Evolutionary conservation across 2,888 invertebrate species (phyloP).

Genomic region (Alentia gelatinosa): DNA sequence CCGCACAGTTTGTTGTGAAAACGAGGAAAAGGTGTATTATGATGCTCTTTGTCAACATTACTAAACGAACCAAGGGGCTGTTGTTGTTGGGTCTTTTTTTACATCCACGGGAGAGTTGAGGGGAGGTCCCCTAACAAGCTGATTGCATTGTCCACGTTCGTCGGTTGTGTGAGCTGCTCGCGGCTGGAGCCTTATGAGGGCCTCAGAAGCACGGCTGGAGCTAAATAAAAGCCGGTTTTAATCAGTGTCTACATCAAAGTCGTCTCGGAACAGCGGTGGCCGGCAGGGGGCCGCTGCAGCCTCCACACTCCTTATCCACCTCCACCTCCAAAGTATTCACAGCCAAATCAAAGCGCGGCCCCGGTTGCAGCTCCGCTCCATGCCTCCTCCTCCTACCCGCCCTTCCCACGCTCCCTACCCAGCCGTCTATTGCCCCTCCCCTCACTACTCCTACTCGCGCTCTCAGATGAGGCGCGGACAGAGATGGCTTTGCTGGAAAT

Average conservation of each 20-base stretch:
- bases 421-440: background rate
- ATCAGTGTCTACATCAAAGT: slow-evolving; percentile 37
- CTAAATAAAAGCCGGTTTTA: slow-evolving; percentile 39
- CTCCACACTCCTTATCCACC: background rate
- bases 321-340: background rate
- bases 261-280: background rate
- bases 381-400: background rate
- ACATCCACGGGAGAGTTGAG: too few relatives aligned
- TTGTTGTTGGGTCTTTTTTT: background rate
- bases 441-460: background rate
- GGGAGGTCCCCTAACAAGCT: background rate
- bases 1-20: background rate
- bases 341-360: background rate
- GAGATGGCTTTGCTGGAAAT: slow-evolving; percentile 38
- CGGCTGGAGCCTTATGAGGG: background rate
- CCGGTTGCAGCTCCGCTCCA: background rate
- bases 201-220: background rate
- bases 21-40: slow-evolving; percentile 38
- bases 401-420: background rate
- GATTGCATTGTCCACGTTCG: background rate
- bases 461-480: background rate
- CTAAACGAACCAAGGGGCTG: slow-evolving; percentile 8
- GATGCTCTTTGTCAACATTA: slow-evolving; percentile 38
- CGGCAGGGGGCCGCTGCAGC: background rate
- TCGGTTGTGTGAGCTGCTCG: background rate